Evolutionary conservation across 2,888 invertebrate genomes (phyloP), one percentile per base, ranked within the genome.

Genomic region (Acanthopleura granulata): DNA sequence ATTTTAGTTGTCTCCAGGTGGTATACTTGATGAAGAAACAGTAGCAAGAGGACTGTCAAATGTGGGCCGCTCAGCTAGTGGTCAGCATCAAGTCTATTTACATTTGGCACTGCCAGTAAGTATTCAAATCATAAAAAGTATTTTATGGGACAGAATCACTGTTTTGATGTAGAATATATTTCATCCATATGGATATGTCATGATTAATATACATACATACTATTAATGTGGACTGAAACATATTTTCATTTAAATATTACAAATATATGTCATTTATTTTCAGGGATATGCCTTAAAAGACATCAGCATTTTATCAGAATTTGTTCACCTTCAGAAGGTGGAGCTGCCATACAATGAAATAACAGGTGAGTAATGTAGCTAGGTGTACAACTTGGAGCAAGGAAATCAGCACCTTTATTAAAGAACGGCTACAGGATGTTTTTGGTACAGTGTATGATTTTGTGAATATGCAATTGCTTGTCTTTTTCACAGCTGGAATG

Each of bases 261-360:
- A 40, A 40, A 40, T 40, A 40, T 40, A 40, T 40, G 9, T 57
- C n/a, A 57, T 57, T 57, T 57, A n/a, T 12, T 57, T 57, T 14
- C 81, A 89, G 89, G 89, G 89, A 0, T 86, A 85, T 75, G 85
- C 82, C 62, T 75, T 90, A 75, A 83, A 82, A 71, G 88, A 90
- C 77, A 87, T 90, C 40, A 80, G 77, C 72, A 73, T 86, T 16
- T 76, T 90, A 30, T 80, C 76, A 74, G 85, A 85, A 49, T 90
- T 85, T 78, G 77, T 82, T 16, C 87, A 89, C 77, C 81, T 90
- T 0, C 89, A 90, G 79, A 89, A 85, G 75, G 84, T 89, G 66
- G 89, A 89, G 76, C 78, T 90, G 40, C 87, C 89, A 25, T 88
- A 88, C 77, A 90, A 90, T 82, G 84, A 87, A 75, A 77, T 90